These are phyloP conservation scores for Pheosia gnoma DNA, from an alignment of 2,888 invertebrate genomes.

Conservation along the genomic window DNA sequence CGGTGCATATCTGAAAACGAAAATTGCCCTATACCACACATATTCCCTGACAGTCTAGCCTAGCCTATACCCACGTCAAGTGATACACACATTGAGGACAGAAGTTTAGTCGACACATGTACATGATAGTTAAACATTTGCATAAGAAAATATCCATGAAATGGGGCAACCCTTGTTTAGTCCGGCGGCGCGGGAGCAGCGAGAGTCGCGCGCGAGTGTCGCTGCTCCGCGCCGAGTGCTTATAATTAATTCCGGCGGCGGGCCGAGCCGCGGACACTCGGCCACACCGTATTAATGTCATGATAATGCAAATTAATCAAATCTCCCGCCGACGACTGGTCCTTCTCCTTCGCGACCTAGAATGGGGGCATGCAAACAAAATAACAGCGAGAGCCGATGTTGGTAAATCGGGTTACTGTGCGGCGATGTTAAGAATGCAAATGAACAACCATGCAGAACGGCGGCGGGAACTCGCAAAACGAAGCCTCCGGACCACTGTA, in stretches of 20 bases:
- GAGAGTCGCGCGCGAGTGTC: conserved; percentile 58
- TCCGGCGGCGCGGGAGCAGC: conserved; percentile 56
- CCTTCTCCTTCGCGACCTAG: conserved; percentile 69
- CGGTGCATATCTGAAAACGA: conserved; percentile 84
- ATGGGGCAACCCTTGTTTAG: conserved; percentile 84
- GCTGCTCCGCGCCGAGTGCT: conserved; percentile 55
- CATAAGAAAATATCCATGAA: conserved; percentile 80
- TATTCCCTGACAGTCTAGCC: conserved; percentile 78
- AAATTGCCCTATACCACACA: conserved; percentile 85
- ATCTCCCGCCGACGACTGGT: conserved; percentile 53
- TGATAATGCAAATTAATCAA: conserved; percentile 63
- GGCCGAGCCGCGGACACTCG: conserved; percentile 48
- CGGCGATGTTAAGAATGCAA: conserved; percentile 78
- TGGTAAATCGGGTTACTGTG: conserved; percentile 80
- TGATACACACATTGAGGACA: conserved; percentile 77
- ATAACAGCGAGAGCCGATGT: conserved; percentile 65
- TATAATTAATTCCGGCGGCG: conserved; percentile 55
- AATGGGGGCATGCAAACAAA: conserved; percentile 75
- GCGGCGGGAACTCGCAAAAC: conserved; percentile 73
- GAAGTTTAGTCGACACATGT: conserved; percentile 80
- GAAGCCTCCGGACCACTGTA: conserved; percentile 57
- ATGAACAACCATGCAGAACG: conserved; percentile 82
- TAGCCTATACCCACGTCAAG: conserved; percentile 71
- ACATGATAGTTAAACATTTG: conserved; percentile 80
- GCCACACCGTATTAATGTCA: conserved; percentile 59